Conservation (phyloP, 2,797 vertebrate species). For the Artibeus jamaicensis region DNA sequence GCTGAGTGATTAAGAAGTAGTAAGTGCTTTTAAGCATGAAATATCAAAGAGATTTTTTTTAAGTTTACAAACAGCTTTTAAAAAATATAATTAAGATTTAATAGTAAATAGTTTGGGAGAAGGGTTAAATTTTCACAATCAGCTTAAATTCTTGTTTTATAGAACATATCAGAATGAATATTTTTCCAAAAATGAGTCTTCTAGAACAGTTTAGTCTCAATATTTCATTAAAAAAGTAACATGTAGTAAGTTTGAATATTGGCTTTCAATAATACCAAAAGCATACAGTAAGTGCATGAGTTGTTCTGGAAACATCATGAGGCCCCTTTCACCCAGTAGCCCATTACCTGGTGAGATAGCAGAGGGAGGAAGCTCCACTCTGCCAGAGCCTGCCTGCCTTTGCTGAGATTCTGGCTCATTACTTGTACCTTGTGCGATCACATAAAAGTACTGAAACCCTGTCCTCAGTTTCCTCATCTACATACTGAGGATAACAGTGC, state of each 20-base stretch:
- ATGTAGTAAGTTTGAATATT: neutral
- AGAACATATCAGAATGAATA: neutral
- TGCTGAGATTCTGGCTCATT: no score
- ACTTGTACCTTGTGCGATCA: neutral
- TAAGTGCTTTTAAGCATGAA: neutral
- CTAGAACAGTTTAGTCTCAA: neutral
- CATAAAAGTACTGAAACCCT: neutral
- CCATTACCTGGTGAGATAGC: neutral
- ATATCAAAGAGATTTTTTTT: neutral
- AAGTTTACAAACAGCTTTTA: neutral
- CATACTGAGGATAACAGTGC: neutral
- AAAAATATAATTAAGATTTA: constrained; percentile 11
- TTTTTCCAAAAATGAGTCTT: neutral
- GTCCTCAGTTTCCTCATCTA: neutral
- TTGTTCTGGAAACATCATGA: neutral
- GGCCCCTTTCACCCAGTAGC: neutral
- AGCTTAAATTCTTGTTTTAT: constrained; percentile 29
- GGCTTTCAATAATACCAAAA: neutral
- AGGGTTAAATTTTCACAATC: neutral
- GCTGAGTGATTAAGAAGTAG: neutral
- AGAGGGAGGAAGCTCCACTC: fast-evolving
- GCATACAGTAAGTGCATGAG: no score
- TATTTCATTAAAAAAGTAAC: constrained; percentile 44
- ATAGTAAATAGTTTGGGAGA: neutral
- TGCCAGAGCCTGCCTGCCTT: neutral